phyloP scores from a whole-genome alignment of 2,888 invertebrate genomes.

The Margaritifera margaritifera region DNA sequence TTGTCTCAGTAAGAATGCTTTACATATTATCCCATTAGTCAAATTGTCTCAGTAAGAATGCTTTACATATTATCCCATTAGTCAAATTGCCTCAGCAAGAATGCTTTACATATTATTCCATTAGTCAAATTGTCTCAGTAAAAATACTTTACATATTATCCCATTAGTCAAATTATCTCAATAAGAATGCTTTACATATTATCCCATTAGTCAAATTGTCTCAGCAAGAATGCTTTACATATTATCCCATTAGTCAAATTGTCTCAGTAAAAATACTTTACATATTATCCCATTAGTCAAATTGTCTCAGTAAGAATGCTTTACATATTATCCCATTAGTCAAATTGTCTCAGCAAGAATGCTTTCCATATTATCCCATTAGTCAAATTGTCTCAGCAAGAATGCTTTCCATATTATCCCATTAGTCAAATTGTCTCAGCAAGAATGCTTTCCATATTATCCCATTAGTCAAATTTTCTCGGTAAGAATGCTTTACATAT shows the following conservation, averaged over 20 bases:
- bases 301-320: conserved; percentile 72
- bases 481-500: conserved; percentile 70
- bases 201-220: neutral
- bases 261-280: conserved; percentile 72
- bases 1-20: conserved; percentile 72
- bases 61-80: conserved; percentile 2
- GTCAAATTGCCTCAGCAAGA: conserved; percentile 72
- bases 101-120: conserved; percentile 1
- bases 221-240: conserved; percentile 72
- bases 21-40: conserved; percentile 1
- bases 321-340: conserved; percentile 1
- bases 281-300: neutral
- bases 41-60: conserved; percentile 72
- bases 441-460: conserved; percentile 41
- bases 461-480: conserved; percentile 33
- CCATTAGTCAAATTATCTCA: conserved; percentile 73
- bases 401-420: conserved; percentile 1
- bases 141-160: conserved; percentile 29
- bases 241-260: conserved; percentile 4
- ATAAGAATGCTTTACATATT: conserved; percentile 68
- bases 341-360: conserved; percentile 72
- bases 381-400: conserved; percentile 72
- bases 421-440: conserved; percentile 69
- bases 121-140: conserved; percentile 70
- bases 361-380: conserved; percentile 1